phyloP scores from a whole-genome alignment of 2,113 vertebrate genomes.

The Macrotis lagotis region DNA sequence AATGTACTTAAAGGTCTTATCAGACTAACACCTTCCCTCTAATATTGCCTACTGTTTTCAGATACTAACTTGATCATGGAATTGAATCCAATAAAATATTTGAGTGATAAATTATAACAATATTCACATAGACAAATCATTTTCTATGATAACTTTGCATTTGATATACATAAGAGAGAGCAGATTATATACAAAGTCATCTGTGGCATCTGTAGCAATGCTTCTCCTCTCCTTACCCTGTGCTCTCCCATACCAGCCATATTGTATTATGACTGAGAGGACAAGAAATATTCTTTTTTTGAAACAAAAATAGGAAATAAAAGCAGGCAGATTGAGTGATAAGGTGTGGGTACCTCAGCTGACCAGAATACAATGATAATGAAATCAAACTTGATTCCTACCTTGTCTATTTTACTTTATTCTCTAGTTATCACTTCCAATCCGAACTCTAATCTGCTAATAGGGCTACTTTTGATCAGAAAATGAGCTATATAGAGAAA shows the following conservation, averaged over 20 bases:
- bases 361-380: neutral
- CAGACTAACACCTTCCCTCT: neutral
- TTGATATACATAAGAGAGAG: neutral
- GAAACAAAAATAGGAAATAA: neutral
- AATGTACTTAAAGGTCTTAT: neutral
- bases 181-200: neutral
- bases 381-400: neutral
- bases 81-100: neutral
- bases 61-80: neutral
- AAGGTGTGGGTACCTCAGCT: neutral
- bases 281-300: neutral
- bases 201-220: neutral
- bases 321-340: neutral
- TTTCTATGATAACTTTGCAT: neutral
- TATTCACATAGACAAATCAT: neutral
- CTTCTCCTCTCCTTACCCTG: neutral
- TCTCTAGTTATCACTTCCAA: neutral
- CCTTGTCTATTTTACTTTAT: neutral
- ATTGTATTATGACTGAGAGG: neutral
- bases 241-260: rapidly evolving
- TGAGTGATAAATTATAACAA: neutral
- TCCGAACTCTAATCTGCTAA: neutral
- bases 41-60: neutral
- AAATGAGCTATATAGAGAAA: neutral
- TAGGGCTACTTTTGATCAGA: neutral